These are phyloP conservation scores for Pholis gunnellus DNA, from an alignment of 2,113 vertebrate genomes.

Conservation along the genomic window DNA sequence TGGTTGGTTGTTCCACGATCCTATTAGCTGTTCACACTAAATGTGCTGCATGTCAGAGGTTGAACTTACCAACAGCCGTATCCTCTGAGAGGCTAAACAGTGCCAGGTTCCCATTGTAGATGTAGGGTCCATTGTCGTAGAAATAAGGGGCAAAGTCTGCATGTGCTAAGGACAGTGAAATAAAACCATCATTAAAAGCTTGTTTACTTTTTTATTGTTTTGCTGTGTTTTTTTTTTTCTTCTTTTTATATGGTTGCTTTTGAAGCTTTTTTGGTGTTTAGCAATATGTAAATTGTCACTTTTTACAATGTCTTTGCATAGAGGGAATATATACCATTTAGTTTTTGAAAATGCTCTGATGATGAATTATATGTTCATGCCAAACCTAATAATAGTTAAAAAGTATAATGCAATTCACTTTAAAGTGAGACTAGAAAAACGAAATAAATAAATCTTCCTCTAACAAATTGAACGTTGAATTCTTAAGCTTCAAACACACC, in stretches of 20 bases:
- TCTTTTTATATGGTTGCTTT: too few species aligned
- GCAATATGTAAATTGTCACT: too few species aligned
- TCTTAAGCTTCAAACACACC: neutral
- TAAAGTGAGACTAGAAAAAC: neutral
- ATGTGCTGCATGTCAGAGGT: conserved; percentile 2
- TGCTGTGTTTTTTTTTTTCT: neutral
- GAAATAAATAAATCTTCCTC: neutral
- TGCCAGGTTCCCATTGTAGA: conserved; percentile 94
- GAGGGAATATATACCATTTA: neutral
- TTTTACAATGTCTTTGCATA: neutral
- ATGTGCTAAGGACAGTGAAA: conserved; percentile 77
- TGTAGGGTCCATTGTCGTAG: conserved; percentile 93
- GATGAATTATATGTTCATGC: neutral
- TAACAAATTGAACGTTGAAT: neutral
- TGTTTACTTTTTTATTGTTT: neutral
- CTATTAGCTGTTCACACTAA: conserved; percentile 15
- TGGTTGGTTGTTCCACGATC: conserved; percentile 17
- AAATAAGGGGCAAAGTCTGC: conserved; percentile 96
- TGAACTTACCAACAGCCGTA: conserved; percentile 89
- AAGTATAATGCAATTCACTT: neutral
- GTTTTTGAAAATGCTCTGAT: neutral
- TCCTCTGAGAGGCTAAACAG: conserved; percentile 96
- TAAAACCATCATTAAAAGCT: neutral
- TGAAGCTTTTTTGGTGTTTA: neutral
- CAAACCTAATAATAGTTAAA: neutral